Evolutionary conservation across 2,888 invertebrate species (phyloP).

Genomic region (Erynnis tages): DNA sequence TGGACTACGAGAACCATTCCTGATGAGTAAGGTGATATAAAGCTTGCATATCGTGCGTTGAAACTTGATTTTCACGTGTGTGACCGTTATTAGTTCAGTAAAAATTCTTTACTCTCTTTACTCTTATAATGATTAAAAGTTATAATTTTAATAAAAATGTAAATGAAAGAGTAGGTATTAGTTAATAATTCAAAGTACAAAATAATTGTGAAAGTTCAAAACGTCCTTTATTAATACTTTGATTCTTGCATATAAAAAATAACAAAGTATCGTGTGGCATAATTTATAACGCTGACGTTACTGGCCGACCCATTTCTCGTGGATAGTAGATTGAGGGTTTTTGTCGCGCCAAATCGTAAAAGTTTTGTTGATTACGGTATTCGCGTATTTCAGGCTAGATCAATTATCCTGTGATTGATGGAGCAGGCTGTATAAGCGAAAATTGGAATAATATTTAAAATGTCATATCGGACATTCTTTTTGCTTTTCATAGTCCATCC

Average conservation of each 20-base stretch:
- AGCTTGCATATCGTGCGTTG: no score
- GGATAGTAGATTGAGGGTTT: conserved; percentile 19
- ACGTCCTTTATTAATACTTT: background rate
- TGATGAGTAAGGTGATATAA: no score
- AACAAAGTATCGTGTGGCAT: conserved; percentile 6
- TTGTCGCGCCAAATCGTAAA: conserved; percentile 12
- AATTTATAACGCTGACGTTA: conserved; percentile 19
- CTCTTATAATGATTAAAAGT: background rate
- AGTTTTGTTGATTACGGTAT: conserved; percentile 18
- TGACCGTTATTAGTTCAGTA: no score
- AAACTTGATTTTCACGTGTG: no score
- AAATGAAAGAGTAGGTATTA: no score
- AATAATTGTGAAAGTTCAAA: background rate
- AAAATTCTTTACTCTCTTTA: no score
- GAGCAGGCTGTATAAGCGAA: background rate
- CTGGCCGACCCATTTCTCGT: conserved; percentile 12
- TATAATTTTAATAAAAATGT: background rate
- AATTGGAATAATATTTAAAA: background rate
- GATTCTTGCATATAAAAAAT: background rate
- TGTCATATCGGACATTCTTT: no score
- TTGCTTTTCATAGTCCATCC: no score
- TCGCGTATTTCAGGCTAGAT: conserved; percentile 7
- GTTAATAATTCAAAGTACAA: background rate
- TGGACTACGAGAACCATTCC: no score
- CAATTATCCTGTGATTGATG: conserved; percentile 14